Conservation (phyloP, 2,888 invertebrate genomes). For the Catocala nupta region DNA sequence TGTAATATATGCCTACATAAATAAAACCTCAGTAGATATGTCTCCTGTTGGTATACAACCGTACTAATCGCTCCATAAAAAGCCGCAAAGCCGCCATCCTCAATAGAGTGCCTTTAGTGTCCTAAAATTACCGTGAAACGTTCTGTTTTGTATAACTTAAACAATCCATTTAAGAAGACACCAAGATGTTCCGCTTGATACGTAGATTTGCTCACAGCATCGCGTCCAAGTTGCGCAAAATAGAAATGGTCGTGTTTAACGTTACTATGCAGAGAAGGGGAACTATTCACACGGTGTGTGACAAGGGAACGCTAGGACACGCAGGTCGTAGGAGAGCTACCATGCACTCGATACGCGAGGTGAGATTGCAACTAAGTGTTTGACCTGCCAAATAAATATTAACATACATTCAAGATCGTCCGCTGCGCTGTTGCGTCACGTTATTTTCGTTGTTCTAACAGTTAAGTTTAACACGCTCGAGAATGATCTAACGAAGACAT, state of each 20-base stretch:
- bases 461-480: slow-evolving; percentile 18
- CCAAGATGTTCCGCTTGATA: slow-evolving; percentile 69
- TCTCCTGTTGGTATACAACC: slow-evolving; percentile 67
- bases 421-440: slow-evolving; percentile 8
- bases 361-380: slow-evolving; percentile 53
- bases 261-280: slow-evolving; percentile 65
- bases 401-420: slow-evolving; percentile 36
- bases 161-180: slow-evolving; percentile 10
- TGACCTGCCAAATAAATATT: slow-evolving; percentile 7
- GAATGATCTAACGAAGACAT: slow-evolving; percentile 33
- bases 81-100: slow-evolving; percentile 19
- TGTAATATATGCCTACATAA: not conserved
- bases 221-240: slow-evolving; percentile 66
- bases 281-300: slow-evolving; percentile 71
- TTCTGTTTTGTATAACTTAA: slow-evolving; percentile 3
- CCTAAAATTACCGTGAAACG: slow-evolving; percentile 1
- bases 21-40: slow-evolving; percentile 54
- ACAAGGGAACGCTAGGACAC: slow-evolving; percentile 51
- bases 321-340: slow-evolving; percentile 66
- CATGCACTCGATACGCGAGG: slow-evolving; percentile 77
- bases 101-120: slow-evolving; percentile 11
- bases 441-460: slow-evolving; percentile 20
- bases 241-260: slow-evolving; percentile 70
- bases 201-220: slow-evolving; percentile 66
- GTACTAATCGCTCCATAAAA: slow-evolving; percentile 29